Percentiles rank a stretch among this genome's conserved stretches.
These are phyloP conservation scores for Chaetodon trifasciatus DNA, from an alignment of 2,797 vertebrate species.

Conservation along the genomic window DNA sequence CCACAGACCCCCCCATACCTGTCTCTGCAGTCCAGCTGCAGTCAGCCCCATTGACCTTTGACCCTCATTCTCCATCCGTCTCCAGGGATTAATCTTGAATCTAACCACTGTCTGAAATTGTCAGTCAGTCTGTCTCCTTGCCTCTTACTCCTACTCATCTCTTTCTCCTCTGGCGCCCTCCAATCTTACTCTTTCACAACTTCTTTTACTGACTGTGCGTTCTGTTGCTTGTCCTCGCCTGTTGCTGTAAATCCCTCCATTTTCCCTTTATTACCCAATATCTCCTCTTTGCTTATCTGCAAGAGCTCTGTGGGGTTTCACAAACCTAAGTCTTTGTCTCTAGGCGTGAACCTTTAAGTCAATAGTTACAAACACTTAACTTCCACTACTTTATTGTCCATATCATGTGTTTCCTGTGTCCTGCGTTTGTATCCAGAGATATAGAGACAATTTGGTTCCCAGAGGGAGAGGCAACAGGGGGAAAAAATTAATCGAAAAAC, in stretches of 20 bases:
- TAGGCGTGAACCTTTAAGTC: slow-evolving; percentile 23
- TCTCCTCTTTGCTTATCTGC: slow-evolving; percentile 28
- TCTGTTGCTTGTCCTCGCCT: slow-evolving; percentile 56
- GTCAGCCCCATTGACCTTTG: slow-evolving; percentile 69
- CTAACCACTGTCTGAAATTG: slow-evolving; percentile 74
- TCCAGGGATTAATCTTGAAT: slow-evolving; percentile 90
- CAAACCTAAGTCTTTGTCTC: slow-evolving; percentile 26
- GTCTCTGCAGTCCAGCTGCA: slow-evolving; percentile 71
- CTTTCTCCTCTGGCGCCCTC: slow-evolving; percentile 37
- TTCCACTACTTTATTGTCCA: slow-evolving; percentile 36
- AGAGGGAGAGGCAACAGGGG: slow-evolving; percentile 35
- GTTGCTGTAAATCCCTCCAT: slow-evolving; percentile 47
- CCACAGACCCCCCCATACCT: slow-evolving; percentile 46
- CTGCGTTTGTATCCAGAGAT: slow-evolving; percentile 41
- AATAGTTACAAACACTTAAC: slow-evolving; percentile 31
- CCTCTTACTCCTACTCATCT: slow-evolving; percentile 50
- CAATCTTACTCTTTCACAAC: slow-evolving; percentile 60
- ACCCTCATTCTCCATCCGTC: slow-evolving; percentile 71
- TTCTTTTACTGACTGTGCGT: slow-evolving; percentile 38
- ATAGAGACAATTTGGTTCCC: slow-evolving; percentile 69
- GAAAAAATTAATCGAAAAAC: slow-evolving; percentile 59
- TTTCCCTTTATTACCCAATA: slow-evolving; percentile 36
- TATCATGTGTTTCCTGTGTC: slow-evolving; percentile 48
- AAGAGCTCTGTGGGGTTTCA: slow-evolving; percentile 44
- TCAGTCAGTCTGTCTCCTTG: slow-evolving; percentile 44